Conservation (phyloP, 2,113 vertebrate genomes). For the Isurus oxyrinchus region DNA sequence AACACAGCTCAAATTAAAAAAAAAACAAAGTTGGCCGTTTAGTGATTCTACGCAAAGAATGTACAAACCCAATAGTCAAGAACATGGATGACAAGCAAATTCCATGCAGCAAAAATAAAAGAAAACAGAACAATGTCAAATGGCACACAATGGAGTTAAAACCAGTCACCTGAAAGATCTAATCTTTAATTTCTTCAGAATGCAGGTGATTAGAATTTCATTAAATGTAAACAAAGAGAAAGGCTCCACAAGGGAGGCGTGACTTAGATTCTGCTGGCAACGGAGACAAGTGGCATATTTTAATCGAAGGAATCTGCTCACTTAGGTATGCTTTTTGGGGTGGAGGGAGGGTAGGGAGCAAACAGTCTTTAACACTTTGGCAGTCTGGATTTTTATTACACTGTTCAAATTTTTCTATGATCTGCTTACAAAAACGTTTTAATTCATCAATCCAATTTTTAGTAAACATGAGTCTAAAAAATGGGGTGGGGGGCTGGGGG, state of each 20-base stretch:
- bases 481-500: accelerated
- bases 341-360: too few relatives aligned
- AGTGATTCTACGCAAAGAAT: neutral
- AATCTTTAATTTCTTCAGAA: neutral
- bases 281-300: neutral
- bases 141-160: neutral
- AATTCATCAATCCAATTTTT: neutral
- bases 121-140: neutral
- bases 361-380: too few relatives aligned
- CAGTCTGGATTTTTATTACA: neutral
- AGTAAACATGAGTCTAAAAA: neutral
- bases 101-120: neutral
- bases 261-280: too few relatives aligned
- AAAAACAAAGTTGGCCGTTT: neutral
- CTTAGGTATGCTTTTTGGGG: too few relatives aligned
- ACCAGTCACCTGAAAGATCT: neutral
- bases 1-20: neutral
- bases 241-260: neutral
- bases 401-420: neutral
- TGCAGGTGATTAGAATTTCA: neutral
- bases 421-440: neutral
- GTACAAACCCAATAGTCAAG: neutral
- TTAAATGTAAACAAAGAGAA: neutral
- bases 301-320: neutral
- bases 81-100: neutral